Base-by-base conservation (phyloP, 2,113 vertebrate genomes). In the Tricholaema leucomelas region DNA sequence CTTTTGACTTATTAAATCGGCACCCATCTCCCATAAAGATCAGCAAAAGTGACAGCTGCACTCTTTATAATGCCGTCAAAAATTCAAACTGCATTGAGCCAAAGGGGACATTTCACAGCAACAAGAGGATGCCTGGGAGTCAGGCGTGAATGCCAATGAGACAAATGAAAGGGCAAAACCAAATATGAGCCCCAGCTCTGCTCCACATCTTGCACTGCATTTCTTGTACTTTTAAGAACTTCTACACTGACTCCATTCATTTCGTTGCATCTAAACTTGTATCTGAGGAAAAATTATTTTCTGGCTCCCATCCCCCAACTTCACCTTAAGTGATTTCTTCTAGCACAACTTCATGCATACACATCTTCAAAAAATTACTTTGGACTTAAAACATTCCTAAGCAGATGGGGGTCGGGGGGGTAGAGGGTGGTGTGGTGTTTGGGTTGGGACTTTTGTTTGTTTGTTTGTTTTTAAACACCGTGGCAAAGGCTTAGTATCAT, bases 31-130 rank as follows among this genome's bases (percentile, higher is more conserved):
- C 88, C 82, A 82, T 91, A 92, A 94, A 86, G 84, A 93, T 93
- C 94, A 86, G 85, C 64, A 73, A 88, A 93, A 86, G 87, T 97
- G 96, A 97, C 96, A 96, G 95, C 96, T 96, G 90, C 88, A 87
- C 85, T 94, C 90, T 85, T 90, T 84, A 91, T 92, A 92, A 94
- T 75, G 92, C 92, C 85, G 66, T 96, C 93, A 94, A 93, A 97
- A 96, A 95, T 88, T 95, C 78, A 84, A 96, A 91, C 81, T 89
- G 85, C 85, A 90, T 21, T 91, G 95, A 96, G 94, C 90, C 84
- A 92, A 93, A 60, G 85, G 93, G 94, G 84, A 95, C 93, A 96
- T 93, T 94, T 95, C 95, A 82, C 89, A 93, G 95, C 95, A 92
- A 90, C 64, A 65, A 85, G 74, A 96, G 73, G 94, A 93, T 95